Base-by-base conservation (phyloP, 1,140 invertebrate species). In the Pristionchus pacificus region DNA sequence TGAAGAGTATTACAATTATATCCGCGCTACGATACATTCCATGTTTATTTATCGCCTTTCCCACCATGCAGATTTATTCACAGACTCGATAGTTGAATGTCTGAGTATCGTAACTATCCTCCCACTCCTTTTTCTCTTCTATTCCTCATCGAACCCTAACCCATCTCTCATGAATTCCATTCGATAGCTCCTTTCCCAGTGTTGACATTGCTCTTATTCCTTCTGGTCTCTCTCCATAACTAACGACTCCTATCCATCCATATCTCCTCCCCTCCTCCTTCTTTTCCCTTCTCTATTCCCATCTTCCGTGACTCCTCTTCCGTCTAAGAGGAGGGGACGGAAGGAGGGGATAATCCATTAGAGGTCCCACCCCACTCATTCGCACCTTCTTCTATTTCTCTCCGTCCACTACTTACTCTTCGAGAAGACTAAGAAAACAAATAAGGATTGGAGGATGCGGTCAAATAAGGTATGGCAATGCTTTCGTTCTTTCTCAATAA, bases 131-230 rank as follows among this genome's bases (percentile, higher is more conserved):
- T n/a, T n/a, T n/a, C n/a, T n/a, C n/a, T n/a, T n/a, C n/a, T n/a
- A n/a, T n/a, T n/a, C n/a, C n/a, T n/a, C n/a, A n/a, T 2, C 15
- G 32, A 63, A 63, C 38, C 61, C 61, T 63, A n/a, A 63, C 30
- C 32, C 29, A 33, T 30, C 61, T 25, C 33, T 32, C 31, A 65
- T 13, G 14, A 64, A 38, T 64, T 2, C 29, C 19, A 57, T n/a
- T 38, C 28, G 31, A 66, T 66, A 58, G 57, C 25, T 65, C 32
- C n/a, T 57, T 57, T 57, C 49, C 65, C 25, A 15, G 19, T 30
- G 38, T 58, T 31, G 29, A 65, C 49, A 19, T 33, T 32, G 32
- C 31, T 27, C 62, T 33, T 64, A 64, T 33, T 31, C 30, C 14
- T 32, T 6, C 10, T 14, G 2, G 62, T 10, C 2, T 49, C 33